Evolutionary conservation across 2,888 invertebrate genomes (phyloP).

Genomic region (Cheilosia urbana): DNA sequence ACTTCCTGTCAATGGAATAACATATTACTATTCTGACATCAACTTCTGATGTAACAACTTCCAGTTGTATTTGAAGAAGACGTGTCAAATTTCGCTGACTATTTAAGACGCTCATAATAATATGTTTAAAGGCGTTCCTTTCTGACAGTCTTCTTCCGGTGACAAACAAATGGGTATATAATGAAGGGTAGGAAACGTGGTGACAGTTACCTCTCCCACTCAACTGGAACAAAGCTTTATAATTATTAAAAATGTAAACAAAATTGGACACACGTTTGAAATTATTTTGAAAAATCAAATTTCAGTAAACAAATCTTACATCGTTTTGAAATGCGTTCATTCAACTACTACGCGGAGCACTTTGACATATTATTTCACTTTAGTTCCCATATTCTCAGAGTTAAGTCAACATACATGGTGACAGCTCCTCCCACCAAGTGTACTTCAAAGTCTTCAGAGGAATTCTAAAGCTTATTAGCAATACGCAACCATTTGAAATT

Average conservation of each 20-base stretch:
- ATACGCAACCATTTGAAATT: conserved; percentile 42
- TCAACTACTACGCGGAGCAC: neutral
- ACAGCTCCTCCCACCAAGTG: conserved; percentile 1
- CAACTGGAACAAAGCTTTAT: too few species aligned
- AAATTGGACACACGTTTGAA: neutral
- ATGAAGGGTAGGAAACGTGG: too few species aligned
- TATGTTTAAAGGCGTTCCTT: too few species aligned
- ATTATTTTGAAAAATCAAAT: neutral
- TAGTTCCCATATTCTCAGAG: neutral
- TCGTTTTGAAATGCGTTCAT: neutral
- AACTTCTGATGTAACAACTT: too few species aligned
- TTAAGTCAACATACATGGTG: neutral
- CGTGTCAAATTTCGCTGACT: too few species aligned
- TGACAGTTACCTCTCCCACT: too few species aligned
- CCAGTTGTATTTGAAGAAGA: too few species aligned
- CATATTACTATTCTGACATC: too few species aligned
- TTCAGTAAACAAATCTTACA: neutral
- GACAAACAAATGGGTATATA: too few species aligned
- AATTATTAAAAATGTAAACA: neutral
- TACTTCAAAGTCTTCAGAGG: conserved; percentile 52
- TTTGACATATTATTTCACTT: neutral
- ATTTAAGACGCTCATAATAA: too few species aligned
- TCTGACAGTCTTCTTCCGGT: too few species aligned
- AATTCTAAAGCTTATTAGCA: conserved; percentile 57
- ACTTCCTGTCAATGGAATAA: too few species aligned